These are phyloP conservation scores for Drosophila virilis DNA, from an alignment of 1,140 invertebrate species.

Conservation along the genomic window DNA sequence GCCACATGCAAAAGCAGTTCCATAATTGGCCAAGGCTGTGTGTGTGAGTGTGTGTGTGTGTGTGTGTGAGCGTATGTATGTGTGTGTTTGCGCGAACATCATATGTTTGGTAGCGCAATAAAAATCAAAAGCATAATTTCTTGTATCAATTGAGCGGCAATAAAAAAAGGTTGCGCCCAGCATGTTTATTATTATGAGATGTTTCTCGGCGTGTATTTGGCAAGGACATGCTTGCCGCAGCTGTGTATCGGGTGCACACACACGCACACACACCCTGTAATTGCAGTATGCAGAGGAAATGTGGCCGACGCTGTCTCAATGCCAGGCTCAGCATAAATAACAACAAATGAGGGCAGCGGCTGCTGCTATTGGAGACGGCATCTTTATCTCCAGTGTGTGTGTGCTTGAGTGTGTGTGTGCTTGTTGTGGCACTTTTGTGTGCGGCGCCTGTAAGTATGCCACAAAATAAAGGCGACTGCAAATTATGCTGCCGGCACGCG, in stretches of 20 bases:
- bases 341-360: constrained; percentile 65
- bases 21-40: constrained; percentile 34
- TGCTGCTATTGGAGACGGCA: constrained; percentile 27
- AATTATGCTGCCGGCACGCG: constrained; percentile 74
- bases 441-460: constrained; percentile 61
- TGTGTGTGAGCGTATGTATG: constrained; percentile 4
- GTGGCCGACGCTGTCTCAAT: constrained; percentile 46
- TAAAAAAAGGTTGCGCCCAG: constrained; percentile 54
- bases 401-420: constrained; percentile 5
- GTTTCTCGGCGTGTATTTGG: constrained; percentile 26
- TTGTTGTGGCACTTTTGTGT: constrained; percentile 31
- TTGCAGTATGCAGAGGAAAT: constrained; percentile 49
- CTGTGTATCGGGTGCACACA: constrained; percentile 21
- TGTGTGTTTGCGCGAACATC: constrained; percentile 63
- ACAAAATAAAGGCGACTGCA: constrained; percentile 35
- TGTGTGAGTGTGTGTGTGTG: constrained; percentile 15
- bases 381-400: constrained; percentile 56
- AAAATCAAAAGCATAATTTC: constrained; percentile 83
- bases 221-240: constrained; percentile 15
- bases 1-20: constrained; percentile 33
- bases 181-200: constrained; percentile 75
- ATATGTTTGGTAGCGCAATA: constrained; percentile 79
- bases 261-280: constrained; percentile 28
- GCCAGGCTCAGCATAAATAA: constrained; percentile 76
- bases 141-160: constrained; percentile 75